Base-by-base conservation (phyloP, 2,113 vertebrate genomes). In the Pampusana beccarii region DNA sequence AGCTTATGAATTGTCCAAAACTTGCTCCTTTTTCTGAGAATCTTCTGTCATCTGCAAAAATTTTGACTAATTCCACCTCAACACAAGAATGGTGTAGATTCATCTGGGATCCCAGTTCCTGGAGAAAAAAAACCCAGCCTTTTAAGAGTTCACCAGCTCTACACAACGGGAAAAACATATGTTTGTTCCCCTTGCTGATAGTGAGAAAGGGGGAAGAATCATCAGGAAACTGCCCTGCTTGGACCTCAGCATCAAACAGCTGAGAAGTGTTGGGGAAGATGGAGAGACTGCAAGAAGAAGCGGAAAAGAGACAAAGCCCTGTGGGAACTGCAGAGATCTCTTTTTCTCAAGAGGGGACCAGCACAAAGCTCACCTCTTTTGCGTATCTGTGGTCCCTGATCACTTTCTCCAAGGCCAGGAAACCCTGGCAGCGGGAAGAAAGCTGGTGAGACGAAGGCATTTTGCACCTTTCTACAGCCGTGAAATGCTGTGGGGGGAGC, bases 131-230 rank as follows among this genome's bases (percentile, higher is more conserved):
- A 44, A 6, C 16, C 42, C 5, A 91, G 16, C 21, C 51, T 73
- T 86, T 78, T 44, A 34, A 40, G 36, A 23, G 16, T 50, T 89
- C 33, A 54, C 7, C 25, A 83, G 6, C 28, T 80, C 50, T 58
- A 61, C 15, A 38, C 0, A 4, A 83, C 0, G 0, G n/a, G 26
- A 29, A 38, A 91, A 77, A 8, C 17, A 16, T 13, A 33, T 0
- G 2, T 74, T 73, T 80, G 4, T 60, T 89, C 31, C 40, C 34
- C 23, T 44, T 72, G 50, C 15, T 80, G 56, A 69, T 16, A 54
- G n/a, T 6, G 44, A 54, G 80, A 25, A 29, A 72, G 67, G 48
- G 42, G 16, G 16, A 44, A 44, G 42, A 44, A 44, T 16, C 42
- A 44, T 44, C 42, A 44, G 42, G 65, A 56, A 69, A 58, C 38